These are phyloP conservation scores for Alca torda DNA, from an alignment of 2,797 vertebrate genomes.

Conservation along the genomic window DNA sequence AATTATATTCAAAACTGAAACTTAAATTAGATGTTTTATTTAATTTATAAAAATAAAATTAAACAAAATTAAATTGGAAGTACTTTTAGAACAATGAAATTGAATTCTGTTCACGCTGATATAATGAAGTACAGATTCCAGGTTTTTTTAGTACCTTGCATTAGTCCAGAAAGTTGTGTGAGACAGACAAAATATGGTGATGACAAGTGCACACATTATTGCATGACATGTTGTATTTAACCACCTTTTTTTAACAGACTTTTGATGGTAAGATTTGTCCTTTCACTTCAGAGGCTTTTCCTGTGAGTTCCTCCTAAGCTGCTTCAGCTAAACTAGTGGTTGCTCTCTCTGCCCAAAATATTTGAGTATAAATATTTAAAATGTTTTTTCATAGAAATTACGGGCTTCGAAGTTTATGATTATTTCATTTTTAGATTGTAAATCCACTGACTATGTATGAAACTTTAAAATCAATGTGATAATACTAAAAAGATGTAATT, in stretches of 20 bases:
- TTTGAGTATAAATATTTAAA: constrained; percentile 13
- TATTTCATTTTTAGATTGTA: not conserved
- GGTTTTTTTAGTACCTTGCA: not conserved
- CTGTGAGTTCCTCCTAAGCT: not conserved
- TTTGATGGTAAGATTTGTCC: not conserved
- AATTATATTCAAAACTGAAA: not conserved
- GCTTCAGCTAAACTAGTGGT: not conserved
- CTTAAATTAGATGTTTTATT: not conserved
- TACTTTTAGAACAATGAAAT: not conserved
- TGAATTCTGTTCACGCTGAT: not conserved
- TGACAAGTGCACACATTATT: not conserved
- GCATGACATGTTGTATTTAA: not conserved
- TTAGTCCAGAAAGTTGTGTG: not conserved
- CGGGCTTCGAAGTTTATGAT: not conserved
- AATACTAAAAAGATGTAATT: not conserved
- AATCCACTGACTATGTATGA: not conserved
- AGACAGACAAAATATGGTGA: not conserved
- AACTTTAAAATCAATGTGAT: not conserved
- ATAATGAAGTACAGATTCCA: not conserved
- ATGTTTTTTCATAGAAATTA: not conserved
- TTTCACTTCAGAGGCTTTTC: not conserved
- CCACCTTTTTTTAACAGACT: not conserved
- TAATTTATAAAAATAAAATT: not conserved
- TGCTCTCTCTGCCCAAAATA: not conserved
- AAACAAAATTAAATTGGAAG: not conserved